phyloP scores from a whole-genome alignment of 2,888 invertebrate species.

The Thecocarcelia acutangulata region DNA sequence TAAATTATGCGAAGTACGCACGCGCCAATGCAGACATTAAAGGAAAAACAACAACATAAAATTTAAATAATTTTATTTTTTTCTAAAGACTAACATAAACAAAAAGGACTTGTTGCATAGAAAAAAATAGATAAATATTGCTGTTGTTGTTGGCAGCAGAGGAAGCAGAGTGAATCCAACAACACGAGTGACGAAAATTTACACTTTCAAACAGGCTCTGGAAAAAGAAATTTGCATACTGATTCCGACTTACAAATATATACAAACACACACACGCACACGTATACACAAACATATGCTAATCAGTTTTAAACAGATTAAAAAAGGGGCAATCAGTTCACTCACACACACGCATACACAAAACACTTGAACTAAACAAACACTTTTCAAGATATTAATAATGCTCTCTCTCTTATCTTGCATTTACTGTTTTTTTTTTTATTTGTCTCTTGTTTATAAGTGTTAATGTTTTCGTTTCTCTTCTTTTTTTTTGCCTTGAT shows the following conservation, averaged over 20 bases:
- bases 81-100: conserved; percentile 38
- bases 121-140: conserved; percentile 19
- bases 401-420: conserved; percentile 8
- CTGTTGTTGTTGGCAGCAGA: conserved; percentile 17
- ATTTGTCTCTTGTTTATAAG: no score
- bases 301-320: conserved; percentile 50
- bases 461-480: no score
- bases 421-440: no score
- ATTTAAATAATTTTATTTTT: conserved; percentile 64
- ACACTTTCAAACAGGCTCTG: conserved; percentile 23
- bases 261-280: background rate
- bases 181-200: conserved; percentile 43
- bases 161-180: conserved; percentile 22
- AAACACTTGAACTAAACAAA: background rate
- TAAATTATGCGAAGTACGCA: conserved; percentile 78
- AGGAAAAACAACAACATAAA: conserved; percentile 33
- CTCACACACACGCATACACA: background rate
- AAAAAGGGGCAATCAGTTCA: conserved; percentile 18
- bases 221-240: conserved; percentile 32
- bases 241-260: background rate
- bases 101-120: conserved; percentile 66
- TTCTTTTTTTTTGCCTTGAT: conserved; percentile 2
- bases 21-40: conserved; percentile 73
- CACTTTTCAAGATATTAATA: background rate
- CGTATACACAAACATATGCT: conserved; percentile 24